Conservation (phyloP, 92 coral and sea anemone genomes). For the Muricea muricata region DNA sequence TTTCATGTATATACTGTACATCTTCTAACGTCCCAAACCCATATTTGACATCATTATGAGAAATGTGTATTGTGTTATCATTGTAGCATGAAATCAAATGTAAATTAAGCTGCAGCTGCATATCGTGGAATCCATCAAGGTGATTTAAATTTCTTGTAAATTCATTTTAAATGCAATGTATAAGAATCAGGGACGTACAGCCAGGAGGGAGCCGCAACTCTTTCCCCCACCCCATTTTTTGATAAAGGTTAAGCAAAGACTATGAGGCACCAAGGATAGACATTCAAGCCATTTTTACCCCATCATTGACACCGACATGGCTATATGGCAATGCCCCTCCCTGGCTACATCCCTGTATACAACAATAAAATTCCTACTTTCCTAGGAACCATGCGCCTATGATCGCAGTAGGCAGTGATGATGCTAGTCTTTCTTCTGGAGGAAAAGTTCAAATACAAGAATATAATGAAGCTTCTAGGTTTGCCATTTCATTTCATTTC, state of each 20-base stretch:
- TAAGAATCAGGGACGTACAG: too few relatives aligned
- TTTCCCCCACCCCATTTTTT: too few relatives aligned
- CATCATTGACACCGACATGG: too few relatives aligned
- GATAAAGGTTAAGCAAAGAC: background rate
- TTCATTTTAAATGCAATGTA: too few relatives aligned
- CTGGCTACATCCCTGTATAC: too few relatives aligned
- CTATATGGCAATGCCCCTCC: too few relatives aligned
- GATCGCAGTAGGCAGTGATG: constrained; percentile 97
- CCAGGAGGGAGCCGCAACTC: too few relatives aligned
- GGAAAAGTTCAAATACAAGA: constrained; percentile 99
- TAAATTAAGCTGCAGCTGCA: constrained; percentile 94
- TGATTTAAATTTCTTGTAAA: background rate
- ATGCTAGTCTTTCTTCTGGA: constrained; percentile 85
- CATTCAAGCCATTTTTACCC: too few relatives aligned
- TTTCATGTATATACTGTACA: too few relatives aligned
- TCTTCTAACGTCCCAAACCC: too few relatives aligned
- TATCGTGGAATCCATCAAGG: constrained; percentile 99
- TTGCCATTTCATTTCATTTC: background rate
- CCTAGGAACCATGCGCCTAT: constrained; percentile 84
- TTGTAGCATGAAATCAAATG: constrained; percentile 91
- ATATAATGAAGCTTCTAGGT: constrained; percentile 71
- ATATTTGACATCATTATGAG: too few relatives aligned
- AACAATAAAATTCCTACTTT: background rate
- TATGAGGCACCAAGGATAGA: too few relatives aligned
- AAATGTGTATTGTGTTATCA: background rate